Percentiles rank a stretch among this genome's conserved stretches.
Evolutionary conservation across 2,113 vertebrate genomes (phyloP).

Genomic region (Noctilio leporinus): DNA sequence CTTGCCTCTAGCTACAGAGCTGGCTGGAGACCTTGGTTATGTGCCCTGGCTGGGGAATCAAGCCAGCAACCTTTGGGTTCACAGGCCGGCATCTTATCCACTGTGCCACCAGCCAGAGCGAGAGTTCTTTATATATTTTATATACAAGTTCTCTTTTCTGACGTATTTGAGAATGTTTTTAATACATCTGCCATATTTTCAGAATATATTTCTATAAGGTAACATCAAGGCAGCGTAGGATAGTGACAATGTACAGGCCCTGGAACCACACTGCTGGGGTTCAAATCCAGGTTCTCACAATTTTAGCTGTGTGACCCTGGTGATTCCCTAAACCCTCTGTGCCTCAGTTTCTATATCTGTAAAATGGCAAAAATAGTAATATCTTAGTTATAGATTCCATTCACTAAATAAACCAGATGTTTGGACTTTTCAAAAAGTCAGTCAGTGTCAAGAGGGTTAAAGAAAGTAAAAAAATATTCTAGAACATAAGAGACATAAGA

Average conservation of each 20-base stretch:
- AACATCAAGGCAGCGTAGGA: neutral
- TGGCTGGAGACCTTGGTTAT: no score
- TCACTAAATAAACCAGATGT: neutral
- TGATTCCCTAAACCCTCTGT: neutral
- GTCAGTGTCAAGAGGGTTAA: neutral
- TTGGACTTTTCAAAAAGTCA: neutral
- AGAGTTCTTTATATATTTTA: neutral
- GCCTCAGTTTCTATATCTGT: neutral
- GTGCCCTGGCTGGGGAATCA: no score
- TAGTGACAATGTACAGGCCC: neutral
- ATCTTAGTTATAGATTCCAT: neutral
- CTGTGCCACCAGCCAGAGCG: no score
- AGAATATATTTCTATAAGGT: neutral
- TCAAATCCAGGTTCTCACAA: neutral
- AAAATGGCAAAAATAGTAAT: neutral
- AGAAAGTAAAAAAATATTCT: neutral
- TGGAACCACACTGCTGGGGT: neutral
- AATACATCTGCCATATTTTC: neutral
- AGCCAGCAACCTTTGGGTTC: no score
- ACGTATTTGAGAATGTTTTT: neutral
- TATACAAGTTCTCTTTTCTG: neutral
- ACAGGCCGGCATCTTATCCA: no score
- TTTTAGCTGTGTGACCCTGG: neutral
- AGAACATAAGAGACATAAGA: neutral
- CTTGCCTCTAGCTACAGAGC: no score